Evolutionary conservation across 2,888 invertebrate species (phyloP).

Genomic region (Pharmacophagus antenor): DNA sequence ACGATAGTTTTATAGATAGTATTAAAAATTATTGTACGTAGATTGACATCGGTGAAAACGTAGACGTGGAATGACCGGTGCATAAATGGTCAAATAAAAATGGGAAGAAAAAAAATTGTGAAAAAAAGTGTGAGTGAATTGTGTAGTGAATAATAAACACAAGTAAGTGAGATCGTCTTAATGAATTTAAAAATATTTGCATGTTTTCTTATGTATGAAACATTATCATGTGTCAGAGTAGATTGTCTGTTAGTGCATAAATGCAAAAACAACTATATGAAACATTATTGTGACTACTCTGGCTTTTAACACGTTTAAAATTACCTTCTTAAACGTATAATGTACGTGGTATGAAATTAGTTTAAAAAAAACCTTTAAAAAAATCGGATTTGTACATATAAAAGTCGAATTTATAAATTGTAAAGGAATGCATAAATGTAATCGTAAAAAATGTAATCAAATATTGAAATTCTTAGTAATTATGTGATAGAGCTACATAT

Average conservation of each 20-base stretch:
- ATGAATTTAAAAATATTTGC: not conserved
- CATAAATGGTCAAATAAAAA: not conserved
- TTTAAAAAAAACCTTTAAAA: not conserved
- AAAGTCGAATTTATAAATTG: conserved; percentile 20
- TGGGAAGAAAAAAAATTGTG: not conserved
- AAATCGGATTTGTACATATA: conserved; percentile 2
- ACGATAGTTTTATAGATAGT: not conserved
- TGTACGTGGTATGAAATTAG: not conserved
- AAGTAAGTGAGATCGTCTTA: not conserved
- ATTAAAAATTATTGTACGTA: not conserved
- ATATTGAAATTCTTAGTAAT: conserved; percentile 12
- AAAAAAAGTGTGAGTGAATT: too few species aligned
- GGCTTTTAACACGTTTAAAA: not conserved
- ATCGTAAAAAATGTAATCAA: conserved; percentile 3
- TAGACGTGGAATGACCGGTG: not conserved
- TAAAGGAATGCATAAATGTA: not conserved
- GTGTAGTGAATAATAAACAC: not conserved
- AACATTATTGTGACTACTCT: not conserved
- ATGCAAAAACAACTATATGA: not conserved
- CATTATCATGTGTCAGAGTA: conserved; percentile 5
- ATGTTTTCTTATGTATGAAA: not conserved
- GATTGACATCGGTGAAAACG: not conserved
- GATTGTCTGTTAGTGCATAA: conserved; percentile 11
- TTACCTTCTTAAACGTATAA: not conserved
- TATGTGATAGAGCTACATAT: conserved; percentile 30